These are phyloP conservation scores for Stegostoma tigrinum DNA, from an alignment of 2,113 vertebrate genomes.

Conservation along the genomic window DNA sequence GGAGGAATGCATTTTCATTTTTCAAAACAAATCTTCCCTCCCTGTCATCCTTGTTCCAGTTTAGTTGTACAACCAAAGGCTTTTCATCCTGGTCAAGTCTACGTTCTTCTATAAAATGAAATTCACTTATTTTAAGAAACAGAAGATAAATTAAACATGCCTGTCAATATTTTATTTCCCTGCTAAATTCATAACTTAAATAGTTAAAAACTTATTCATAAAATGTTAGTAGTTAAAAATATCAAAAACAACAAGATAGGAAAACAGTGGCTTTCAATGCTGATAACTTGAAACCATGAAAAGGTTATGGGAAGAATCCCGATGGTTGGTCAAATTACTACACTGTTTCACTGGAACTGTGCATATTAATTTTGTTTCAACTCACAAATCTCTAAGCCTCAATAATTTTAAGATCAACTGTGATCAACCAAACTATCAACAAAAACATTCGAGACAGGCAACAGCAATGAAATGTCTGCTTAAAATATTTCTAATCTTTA, in stretches of 20 bases:
- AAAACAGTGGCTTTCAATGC: neutral
- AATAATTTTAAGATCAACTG: neutral
- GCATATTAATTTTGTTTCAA: neutral
- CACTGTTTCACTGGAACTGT: neutral
- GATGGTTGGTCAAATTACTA: neutral
- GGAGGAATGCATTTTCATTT: conserved; percentile 87
- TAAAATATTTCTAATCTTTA: neutral
- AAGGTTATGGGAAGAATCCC: too few species aligned
- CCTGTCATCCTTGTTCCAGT: conserved; percentile 98
- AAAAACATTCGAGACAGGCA: neutral
- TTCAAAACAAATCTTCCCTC: conserved; percentile 97
- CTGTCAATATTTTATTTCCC: neutral
- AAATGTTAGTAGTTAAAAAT: neutral
- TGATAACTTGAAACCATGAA: neutral
- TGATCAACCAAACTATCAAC: neutral
- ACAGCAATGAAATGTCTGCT: neutral
- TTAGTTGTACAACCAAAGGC: conserved; percentile 91
- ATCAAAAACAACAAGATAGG: neutral
- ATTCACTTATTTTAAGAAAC: neutral
- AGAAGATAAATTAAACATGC: neutral
- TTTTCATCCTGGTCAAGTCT: conserved; percentile 96
- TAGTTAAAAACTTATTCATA: neutral
- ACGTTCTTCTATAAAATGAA: conserved; percentile 81
- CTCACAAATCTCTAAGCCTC: neutral
- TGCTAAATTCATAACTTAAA: neutral